Base-by-base conservation (phyloP, 37 sponge, comb jelly and placozoan genomes). In the Oopsacas minuta region DNA sequence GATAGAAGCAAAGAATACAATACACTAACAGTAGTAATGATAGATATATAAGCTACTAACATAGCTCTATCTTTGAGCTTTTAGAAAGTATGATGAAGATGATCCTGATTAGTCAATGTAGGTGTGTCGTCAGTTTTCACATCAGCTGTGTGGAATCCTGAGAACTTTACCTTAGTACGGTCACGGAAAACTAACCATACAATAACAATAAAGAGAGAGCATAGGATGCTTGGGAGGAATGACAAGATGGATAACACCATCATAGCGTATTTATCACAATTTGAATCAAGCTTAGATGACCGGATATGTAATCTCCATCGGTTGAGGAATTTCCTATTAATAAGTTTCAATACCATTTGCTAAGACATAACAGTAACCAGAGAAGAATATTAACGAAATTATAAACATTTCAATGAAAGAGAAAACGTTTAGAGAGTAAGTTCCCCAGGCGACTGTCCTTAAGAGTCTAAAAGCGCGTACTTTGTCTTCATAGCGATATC, bases 161-260 rank as follows among this genome's bases (percentile, higher is more conserved):
- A 10, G 22, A 61, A 7, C 20, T 61, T 61, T 3, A 61, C 75
- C 75, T n/a, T 61, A n/a, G 75, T 61, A 32, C 22, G 22, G 28
- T 61, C 7, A 3, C 75, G 75, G 22, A 61, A 61, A 34, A 32
- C 22, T 61, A 61, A n/a, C 75, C 75, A 61, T 5, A 61, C 32
- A n/a, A 12, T 61, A 3, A 61, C 28, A 32, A 61, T 25, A 61
- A 61, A 61, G 28, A n/a, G 28, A 3, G 22, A 61, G 28, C 28
- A 61, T 25, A 61, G 75, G 7, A 61, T n/a, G 30, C 75, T 91
- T 91, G 36, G 87, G 85, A 91, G 90, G 89, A 87, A 90, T 90
- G 46, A n/a, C n/a, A n/a, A n/a, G n/a, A n/a, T n/a, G n/a, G n/a
- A n/a, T n/a, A n/a, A n/a, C n/a, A n/a, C n/a, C n/a, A n/a, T n/a